Percentiles rank a stretch among this genome's conserved stretches.
phyloP scores from a whole-genome alignment of 2,113 vertebrate genomes.

The Reinhardtius hippoglossoides region DNA sequence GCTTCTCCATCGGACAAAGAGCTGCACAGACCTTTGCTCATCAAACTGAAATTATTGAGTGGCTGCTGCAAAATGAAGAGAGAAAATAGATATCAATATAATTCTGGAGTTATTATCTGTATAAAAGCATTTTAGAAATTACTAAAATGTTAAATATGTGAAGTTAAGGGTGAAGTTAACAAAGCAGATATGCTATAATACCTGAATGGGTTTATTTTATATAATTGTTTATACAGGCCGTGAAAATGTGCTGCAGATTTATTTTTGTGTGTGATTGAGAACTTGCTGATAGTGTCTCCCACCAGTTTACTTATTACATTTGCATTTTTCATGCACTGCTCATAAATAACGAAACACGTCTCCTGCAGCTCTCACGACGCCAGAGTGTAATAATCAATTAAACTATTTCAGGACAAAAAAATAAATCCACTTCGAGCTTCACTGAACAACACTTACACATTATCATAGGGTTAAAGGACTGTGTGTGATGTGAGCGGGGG shows the following conservation, averaged over 20 bases:
- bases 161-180: neutral
- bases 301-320: neutral
- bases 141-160: neutral
- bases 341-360: neutral
- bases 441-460: neutral
- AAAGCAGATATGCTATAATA: neutral
- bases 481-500: neutral
- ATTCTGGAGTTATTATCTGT: no score
- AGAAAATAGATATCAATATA: no score
- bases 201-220: neutral
- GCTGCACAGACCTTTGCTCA: no score
- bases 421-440: neutral
- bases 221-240: neutral
- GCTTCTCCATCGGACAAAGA: no score
- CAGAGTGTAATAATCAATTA: neutral
- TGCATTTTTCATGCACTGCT: constrained; percentile 1
- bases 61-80: no score
- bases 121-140: neutral
- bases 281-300: neutral
- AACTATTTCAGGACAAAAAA: neutral
- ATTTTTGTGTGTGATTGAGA: neutral
- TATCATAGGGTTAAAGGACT: neutral
- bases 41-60: no score
- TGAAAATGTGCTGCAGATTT: neutral
- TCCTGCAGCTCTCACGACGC: constrained; percentile 2